phyloP scores from a whole-genome alignment of 2,888 invertebrate species.

The Galerucella pusilla region DNA sequence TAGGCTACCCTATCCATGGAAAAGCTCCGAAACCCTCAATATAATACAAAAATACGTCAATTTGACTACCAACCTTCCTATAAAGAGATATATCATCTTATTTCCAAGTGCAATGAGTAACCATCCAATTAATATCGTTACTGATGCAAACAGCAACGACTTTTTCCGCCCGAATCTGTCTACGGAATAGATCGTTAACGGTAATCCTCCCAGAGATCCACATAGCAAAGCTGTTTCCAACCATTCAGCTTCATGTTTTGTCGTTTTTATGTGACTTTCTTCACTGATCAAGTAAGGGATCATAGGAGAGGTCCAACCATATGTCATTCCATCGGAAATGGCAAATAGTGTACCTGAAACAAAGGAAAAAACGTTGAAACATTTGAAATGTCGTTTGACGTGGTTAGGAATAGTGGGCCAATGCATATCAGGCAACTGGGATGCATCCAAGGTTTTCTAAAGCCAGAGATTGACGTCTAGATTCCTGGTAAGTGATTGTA shows the following conservation, averaged over 20 bases:
- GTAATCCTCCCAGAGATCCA: constrained; percentile 56
- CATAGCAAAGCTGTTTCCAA: constrained; percentile 55
- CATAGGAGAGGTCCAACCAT: constrained; percentile 63
- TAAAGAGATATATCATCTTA: constrained; percentile 57
- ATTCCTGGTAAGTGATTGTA: too few species aligned
- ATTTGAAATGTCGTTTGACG: too few species aligned
- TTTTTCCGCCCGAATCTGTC: constrained; percentile 59
- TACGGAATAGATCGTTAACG: constrained; percentile 58
- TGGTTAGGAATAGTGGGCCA: too few species aligned
- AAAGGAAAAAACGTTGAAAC: background rate
- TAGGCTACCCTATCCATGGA: too few species aligned
- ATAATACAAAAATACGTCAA: background rate
- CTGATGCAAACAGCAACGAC: constrained; percentile 58
- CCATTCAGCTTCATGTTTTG: constrained; percentile 53
- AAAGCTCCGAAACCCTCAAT: too few species aligned
- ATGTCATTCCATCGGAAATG: constrained; percentile 65
- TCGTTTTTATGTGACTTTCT: constrained; percentile 56
- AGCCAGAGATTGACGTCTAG: too few species aligned
- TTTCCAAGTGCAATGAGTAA: constrained; percentile 58
- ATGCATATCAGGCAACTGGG: too few species aligned
- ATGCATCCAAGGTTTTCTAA: too few species aligned
- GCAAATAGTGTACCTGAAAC: constrained; percentile 61
- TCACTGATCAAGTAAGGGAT: constrained; percentile 57
- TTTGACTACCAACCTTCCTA: constrained; percentile 46
- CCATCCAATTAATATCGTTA: constrained; percentile 60